Evolutionary conservation across 2,888 invertebrate species (phyloP), one percentile per base, ranked within the genome.

Genomic region (Apodemia zela): DNA sequence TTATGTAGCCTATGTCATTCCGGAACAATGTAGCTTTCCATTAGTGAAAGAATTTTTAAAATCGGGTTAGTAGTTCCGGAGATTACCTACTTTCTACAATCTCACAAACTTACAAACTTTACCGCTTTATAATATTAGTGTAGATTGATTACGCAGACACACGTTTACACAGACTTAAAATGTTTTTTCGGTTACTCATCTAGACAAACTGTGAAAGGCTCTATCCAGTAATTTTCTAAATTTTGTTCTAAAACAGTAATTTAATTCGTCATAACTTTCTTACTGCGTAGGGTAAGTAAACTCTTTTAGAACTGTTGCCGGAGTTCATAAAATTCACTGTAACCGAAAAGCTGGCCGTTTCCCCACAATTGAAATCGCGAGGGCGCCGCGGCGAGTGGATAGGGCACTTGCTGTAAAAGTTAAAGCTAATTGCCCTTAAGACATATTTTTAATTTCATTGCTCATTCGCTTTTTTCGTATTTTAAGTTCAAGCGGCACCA

Each of bases 361-460:
- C 87, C 89, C 90, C 87, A 84, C 89, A 90, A 91, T 91, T 91
- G 90, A 91, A 91, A 89, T 4, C 87, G 84, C 80, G 80, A 80
- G 87, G 86, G 87, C 80, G 80, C 80, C 71, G 71, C 72, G 73
- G 68, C 72, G 75, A 73, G 76, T 76, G 84, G 89, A 90, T 89
- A 92, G 89, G 89, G 89, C 88, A 89, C 87, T 89, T 89, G 85
- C 88, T 86, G 89, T 89, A 88, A 91, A 91, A 91, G 91, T 91
- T 91, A 85, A 88, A 87, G 89, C 92, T 92, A 92, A 92, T 92
- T 92, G 91, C 92, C 92, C 92, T 91, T 90, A 92, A 92, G 92
- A 92, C 92, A 92, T 92, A 92, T 92, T 92, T 92, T 92, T 92
- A 92, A 92, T 92, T 92, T 92, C 92, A 92, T 92, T 92, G 91